Percentiles rank a stretch among this genome's conserved stretches.
phyloP scores from a whole-genome alignment of 2,888 invertebrate genomes.

The Digitonthophagus gazella region DNA sequence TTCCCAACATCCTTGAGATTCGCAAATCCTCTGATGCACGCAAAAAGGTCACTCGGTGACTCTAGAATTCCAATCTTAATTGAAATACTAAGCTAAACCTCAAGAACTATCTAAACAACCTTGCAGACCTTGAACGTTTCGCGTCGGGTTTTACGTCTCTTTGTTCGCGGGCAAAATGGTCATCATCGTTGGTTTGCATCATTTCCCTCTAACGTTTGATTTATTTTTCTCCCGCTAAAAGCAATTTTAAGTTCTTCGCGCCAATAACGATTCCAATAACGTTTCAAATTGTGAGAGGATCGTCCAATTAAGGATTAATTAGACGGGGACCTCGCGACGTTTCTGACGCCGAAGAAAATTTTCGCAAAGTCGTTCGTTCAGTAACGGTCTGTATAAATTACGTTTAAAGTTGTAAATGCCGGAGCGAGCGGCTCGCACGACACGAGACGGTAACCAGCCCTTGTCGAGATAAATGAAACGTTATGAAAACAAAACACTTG shows the following conservation, averaged over 20 bases:
- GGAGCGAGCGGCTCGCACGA: no score
- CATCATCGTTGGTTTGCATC: background rate
- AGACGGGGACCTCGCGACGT: background rate
- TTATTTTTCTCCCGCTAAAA: no score
- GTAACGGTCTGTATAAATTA: background rate
- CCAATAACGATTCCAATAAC: no score
- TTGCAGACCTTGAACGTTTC: no score
- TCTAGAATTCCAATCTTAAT: background rate
- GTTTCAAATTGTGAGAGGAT: background rate
- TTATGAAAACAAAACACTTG: background rate
- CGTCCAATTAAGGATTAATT: slow-evolving; percentile 16
- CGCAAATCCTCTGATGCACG: background rate
- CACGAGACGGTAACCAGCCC: no score
- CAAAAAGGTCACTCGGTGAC: background rate
- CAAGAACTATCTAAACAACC: background rate
- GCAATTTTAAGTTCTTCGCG: no score
- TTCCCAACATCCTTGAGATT: background rate
- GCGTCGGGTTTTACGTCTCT: no score
- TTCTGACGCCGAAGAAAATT: background rate
- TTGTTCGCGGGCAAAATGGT: background rate
- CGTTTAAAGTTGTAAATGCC: background rate
- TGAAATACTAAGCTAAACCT: background rate
- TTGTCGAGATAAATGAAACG: background rate
- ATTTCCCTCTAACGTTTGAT: no score
- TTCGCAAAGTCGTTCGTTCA: background rate